phyloP scores from a whole-genome alignment of 2,888 invertebrate species.

The Plebejus melissa region DNA sequence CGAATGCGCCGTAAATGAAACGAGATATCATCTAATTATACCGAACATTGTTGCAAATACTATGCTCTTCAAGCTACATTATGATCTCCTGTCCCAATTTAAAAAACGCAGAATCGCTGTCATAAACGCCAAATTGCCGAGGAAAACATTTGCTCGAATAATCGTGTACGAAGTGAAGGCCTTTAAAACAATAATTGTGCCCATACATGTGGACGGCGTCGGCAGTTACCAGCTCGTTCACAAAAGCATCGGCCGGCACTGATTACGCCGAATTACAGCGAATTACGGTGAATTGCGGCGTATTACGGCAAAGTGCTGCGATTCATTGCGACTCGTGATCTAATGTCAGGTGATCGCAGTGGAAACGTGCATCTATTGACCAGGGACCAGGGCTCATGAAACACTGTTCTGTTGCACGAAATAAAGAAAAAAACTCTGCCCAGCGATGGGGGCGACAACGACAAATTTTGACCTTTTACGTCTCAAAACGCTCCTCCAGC shows the following conservation, averaged over 20 bases:
- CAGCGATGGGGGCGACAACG: neutral
- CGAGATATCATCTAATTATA: constrained; percentile 25
- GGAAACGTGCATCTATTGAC: neutral
- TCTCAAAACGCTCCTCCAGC: neutral
- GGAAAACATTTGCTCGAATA: neutral
- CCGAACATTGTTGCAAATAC: constrained; percentile 14
- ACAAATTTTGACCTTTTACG: constrained; percentile 11
- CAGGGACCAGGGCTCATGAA: neutral
- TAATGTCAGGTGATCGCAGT: constrained; percentile 31
- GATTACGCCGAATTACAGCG: constrained; percentile 43
- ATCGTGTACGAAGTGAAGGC: neutral
- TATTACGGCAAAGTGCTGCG: constrained; percentile 37
- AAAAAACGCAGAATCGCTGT: neutral
- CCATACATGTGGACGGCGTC: neutral
- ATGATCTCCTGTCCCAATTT: neutral
- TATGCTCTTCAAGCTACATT: neutral
- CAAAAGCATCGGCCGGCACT: constrained; percentile 36
- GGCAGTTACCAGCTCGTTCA: constrained; percentile 45
- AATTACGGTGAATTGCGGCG: constrained; percentile 40
- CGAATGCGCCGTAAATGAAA: constrained; percentile 28
- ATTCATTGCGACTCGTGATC: constrained; percentile 38
- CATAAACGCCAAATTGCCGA: neutral
- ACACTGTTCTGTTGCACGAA: neutral
- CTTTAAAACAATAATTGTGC: constrained; percentile 23
- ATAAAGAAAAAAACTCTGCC: neutral